Evolutionary conservation across 2,113 vertebrate species (phyloP).

Genomic region (Rhombomys opimus): DNA sequence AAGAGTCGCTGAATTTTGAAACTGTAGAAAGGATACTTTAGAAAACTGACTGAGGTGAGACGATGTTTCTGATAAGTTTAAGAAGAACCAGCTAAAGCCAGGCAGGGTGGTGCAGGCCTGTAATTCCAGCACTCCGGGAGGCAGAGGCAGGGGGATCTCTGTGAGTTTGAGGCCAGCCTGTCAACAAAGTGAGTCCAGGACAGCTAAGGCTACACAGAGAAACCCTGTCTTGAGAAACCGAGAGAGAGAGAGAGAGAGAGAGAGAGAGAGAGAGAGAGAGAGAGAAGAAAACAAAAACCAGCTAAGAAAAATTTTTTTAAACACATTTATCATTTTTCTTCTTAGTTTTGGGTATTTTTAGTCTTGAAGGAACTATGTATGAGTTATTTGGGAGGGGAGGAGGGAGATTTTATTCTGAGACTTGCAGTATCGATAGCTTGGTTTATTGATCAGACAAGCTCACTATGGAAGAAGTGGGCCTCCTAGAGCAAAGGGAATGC

Average conservation of each 20-base stretch:
- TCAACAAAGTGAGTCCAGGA: too few relatives aligned
- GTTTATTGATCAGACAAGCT: not conserved
- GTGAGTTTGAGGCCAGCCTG: too few relatives aligned
- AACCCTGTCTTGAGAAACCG: too few relatives aligned
- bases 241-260: too few relatives aligned
- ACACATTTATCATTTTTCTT: slow-evolving; percentile 68
- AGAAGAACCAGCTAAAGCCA: slow-evolving; percentile 42
- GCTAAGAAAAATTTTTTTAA: not conserved
- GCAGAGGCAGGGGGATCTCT: too few relatives aligned
- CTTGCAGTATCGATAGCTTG: not conserved
- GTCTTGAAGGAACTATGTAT: slow-evolving; percentile 57
- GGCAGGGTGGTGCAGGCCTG: too few relatives aligned
- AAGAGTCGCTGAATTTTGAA: not conserved
- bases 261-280: too few relatives aligned
- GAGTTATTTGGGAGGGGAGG: slow-evolving; percentile 56
- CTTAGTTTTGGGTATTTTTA: slow-evolving; percentile 63
- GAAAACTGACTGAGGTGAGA: slow-evolving; percentile 35
- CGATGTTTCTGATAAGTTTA: slow-evolving; percentile 50
- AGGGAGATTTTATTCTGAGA: slow-evolving; percentile 37
- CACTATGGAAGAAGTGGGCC: not conserved
- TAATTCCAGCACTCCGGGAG: too few relatives aligned
- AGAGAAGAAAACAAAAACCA: slow-evolving; percentile 30
- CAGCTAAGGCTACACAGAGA: too few relatives aligned
- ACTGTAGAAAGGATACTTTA: not conserved
- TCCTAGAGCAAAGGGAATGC: not conserved